These are phyloP conservation scores for Nestor notabilis DNA, from an alignment of 2,113 vertebrate genomes.

Conservation along the genomic window DNA sequence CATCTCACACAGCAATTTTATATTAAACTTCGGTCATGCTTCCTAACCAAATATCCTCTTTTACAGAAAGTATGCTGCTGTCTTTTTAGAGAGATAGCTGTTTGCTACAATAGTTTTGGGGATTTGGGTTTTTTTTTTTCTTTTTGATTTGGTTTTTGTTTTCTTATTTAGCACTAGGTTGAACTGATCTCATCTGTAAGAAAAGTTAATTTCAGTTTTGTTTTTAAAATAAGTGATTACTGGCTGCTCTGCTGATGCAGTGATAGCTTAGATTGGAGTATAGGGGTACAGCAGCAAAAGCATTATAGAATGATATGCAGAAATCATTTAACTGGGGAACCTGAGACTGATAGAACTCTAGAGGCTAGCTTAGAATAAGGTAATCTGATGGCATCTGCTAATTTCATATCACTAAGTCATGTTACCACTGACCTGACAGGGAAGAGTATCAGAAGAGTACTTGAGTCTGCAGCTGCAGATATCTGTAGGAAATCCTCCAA, in stretches of 20 bases:
- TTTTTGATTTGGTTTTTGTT: neutral
- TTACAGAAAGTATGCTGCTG: neutral
- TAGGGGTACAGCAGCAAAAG: neutral
- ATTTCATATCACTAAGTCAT: neutral
- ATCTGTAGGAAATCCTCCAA: neutral
- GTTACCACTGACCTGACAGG: neutral
- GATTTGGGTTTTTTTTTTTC: no score
- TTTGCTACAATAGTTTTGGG: neutral
- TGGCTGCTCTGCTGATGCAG: neutral
- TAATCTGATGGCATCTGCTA: neutral
- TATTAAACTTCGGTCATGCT: neutral
- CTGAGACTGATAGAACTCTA: neutral
- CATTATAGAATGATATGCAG: neutral
- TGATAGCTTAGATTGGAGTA: neutral
- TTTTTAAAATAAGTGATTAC: neutral
- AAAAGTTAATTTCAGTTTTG: neutral
- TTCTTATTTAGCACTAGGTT: neutral
- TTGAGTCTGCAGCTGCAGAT: neutral
- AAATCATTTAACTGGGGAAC: rapidly evolving
- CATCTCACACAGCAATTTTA: neutral
- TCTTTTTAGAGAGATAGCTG: neutral
- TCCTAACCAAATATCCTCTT: neutral
- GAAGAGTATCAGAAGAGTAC: neutral
- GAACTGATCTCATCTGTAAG: neutral
- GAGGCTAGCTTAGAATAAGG: neutral